Conservation (phyloP, 2,113 vertebrate genomes). For the Acanthisitta chloris region DNA sequence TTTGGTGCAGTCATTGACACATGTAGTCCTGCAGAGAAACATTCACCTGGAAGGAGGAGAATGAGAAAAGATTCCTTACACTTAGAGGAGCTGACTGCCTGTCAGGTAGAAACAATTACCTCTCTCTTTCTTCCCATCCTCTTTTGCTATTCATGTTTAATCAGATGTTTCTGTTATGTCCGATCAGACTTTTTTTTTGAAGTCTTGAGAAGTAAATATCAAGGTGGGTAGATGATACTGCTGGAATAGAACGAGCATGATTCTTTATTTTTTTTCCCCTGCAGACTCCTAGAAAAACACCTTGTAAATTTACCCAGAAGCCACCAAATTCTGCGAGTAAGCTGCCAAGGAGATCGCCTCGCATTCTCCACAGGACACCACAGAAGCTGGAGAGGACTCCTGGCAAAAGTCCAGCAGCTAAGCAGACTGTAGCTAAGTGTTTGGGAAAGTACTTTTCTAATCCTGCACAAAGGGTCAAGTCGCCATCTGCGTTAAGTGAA, state of each 20-base stretch:
- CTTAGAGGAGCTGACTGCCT: conserved; percentile 62
- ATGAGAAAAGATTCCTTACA: conserved; percentile 43
- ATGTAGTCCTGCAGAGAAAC: conserved; percentile 56
- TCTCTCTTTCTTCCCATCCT: not conserved
- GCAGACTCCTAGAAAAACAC: conserved; percentile 74
- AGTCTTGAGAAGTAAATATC: not conserved
- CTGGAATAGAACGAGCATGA: not conserved
- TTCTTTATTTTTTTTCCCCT: not conserved
- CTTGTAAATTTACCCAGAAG: conserved; percentile 56
- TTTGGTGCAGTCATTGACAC: conserved; percentile 81
- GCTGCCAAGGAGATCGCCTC: conserved; percentile 26
- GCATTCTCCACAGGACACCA: not conserved
- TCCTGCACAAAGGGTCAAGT: conserved; percentile 22
- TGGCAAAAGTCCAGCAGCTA: conserved; percentile 26
- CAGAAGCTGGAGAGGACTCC: not conserved
- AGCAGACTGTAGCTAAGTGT: conserved; percentile 12
- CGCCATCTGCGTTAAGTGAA: conserved; percentile 52
- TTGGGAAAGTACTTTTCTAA: conserved; percentile 27
- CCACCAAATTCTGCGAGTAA: not conserved
- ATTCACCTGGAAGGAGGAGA: conserved; percentile 4
- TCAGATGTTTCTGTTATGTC: not conserved
- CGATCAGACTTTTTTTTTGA: not conserved
- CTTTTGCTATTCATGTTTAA: not conserved
- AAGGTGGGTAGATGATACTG: not conserved
- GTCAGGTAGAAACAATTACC: conserved; percentile 75